phyloP scores from a whole-genome alignment of 2,113 vertebrate species.

The Egretta garzetta region DNA sequence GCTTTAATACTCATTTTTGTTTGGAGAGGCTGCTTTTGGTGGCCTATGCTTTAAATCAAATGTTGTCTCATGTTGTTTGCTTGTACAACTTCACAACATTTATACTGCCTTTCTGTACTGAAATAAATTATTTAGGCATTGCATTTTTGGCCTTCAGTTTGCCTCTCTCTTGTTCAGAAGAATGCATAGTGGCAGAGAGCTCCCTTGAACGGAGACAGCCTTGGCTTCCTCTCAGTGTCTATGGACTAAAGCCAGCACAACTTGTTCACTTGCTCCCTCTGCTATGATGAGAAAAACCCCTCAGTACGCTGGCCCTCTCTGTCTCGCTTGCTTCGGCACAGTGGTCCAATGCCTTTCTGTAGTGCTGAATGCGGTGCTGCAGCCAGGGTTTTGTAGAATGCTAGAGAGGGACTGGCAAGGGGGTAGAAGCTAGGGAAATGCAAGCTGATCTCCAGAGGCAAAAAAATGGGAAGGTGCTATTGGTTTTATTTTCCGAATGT shows the following conservation, averaged over 20 bases:
- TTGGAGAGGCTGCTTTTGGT: background rate
- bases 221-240: background rate
- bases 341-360: background rate
- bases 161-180: background rate
- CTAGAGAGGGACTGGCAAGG: background rate
- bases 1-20: background rate
- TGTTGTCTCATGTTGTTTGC: background rate
- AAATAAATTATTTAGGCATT: background rate
- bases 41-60: background rate
- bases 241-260: background rate
- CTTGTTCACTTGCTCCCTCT: background rate
- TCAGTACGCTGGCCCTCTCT: background rate
- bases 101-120: background rate
- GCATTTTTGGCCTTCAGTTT: background rate
- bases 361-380: background rate
- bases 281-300: background rate
- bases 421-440: background rate
- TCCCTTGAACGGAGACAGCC: background rate
- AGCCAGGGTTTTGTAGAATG: background rate
- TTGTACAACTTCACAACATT: background rate
- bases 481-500: background rate
- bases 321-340: rapidly evolving
- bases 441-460: background rate
- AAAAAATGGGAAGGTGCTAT: background rate
- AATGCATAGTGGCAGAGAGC: background rate